Conservation (phyloP, 2,113 vertebrate species). For the Cyanoderma ruficeps region DNA sequence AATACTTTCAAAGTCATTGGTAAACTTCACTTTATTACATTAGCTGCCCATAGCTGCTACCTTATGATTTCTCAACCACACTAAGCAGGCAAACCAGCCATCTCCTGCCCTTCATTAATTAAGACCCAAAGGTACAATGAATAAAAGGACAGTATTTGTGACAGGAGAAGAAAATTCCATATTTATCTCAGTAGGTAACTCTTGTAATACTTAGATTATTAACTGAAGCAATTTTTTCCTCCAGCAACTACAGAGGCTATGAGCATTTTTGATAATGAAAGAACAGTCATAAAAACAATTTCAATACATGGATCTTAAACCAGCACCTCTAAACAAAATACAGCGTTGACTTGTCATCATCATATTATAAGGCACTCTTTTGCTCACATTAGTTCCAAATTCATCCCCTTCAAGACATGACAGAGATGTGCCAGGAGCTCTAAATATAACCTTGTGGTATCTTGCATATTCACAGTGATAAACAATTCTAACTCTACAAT, state of each 20-base stretch:
- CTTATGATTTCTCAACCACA: neutral
- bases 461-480: neutral
- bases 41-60: neutral
- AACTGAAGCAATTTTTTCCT: neutral
- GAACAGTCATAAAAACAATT: neutral
- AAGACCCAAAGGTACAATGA: constrained; percentile 18
- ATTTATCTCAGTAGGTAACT: neutral
- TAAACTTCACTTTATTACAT: neutral
- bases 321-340: neutral
- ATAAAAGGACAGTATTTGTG: neutral
- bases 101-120: neutral
- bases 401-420: neutral
- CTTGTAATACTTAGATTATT: neutral
- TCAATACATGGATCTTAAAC: neutral
- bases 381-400: neutral
- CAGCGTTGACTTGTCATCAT: neutral
- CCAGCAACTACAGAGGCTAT: neutral
- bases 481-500: neutral
- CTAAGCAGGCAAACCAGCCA: neutral
- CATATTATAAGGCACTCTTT: neutral
- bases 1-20: neutral
- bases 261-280: neutral
- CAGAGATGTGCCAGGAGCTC: neutral
- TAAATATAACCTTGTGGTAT: neutral
- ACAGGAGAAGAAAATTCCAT: neutral